phyloP scores from a whole-genome alignment of 2,797 vertebrate species.

The Mus minutoides region DNA sequence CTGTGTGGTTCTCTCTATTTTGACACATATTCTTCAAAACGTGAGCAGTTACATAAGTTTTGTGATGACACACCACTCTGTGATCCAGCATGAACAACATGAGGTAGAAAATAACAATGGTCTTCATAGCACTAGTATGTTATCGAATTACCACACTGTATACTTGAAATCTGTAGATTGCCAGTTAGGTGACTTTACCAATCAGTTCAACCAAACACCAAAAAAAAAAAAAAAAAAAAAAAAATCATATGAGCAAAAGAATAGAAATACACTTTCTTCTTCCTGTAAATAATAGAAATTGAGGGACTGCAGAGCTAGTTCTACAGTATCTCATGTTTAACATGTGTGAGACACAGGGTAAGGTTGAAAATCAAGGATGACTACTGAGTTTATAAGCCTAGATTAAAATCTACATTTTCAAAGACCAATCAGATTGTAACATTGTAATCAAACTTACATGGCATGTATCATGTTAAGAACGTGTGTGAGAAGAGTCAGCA shows the following conservation, averaged over 20 bases:
- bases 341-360: neutral
- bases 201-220: neutral
- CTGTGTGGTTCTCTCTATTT: neutral
- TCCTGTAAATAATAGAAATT: neutral
- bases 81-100: accelerated
- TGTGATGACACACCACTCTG: neutral
- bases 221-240: neutral
- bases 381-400: neutral
- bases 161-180: neutral
- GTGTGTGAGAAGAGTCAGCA: neutral
- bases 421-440: neutral
- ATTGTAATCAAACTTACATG: neutral
- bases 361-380: neutral
- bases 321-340: neutral
- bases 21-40: neutral
- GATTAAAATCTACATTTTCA: neutral
- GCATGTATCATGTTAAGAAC: neutral
- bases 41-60: neutral
- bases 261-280: neutral
- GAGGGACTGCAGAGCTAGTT: neutral
- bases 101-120: neutral
- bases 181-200: neutral
- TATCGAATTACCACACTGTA: neutral
- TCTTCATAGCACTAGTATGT: accelerated
- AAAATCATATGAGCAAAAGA: neutral